A percentile compares a stretch with the other conserved stretches of the same genome.
Conservation (phyloP, 2,797 vertebrate species). For the Neopelma chrysocephalum region DNA sequence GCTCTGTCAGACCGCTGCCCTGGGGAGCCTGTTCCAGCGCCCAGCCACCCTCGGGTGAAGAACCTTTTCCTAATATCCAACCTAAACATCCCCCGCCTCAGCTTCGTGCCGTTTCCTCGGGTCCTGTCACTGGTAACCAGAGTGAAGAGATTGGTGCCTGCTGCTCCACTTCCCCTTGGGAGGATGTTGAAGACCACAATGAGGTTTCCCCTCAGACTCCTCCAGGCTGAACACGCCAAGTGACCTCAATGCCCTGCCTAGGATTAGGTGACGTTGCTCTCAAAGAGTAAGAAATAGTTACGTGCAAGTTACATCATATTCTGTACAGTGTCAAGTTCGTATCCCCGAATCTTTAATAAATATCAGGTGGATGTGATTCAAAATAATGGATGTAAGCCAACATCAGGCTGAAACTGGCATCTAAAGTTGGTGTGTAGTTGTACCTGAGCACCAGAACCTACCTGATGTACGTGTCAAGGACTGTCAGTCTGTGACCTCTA, state of each 20-base stretch:
- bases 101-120: rapidly evolving
- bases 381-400: neutral
- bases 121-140: too few relatives aligned
- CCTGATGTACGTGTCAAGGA: neutral
- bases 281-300: neutral
- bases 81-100: too few relatives aligned
- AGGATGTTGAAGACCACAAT: rapidly evolving
- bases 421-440: neutral
- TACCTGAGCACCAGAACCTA: neutral
- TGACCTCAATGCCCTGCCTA: neutral
- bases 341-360: neutral
- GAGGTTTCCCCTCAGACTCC: neutral
- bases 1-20: neutral
- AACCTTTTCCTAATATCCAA: neutral
- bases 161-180: neutral
- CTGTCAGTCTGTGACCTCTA: neutral
- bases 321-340: neutral
- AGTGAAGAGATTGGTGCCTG: neutral
- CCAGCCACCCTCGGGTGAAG: rapidly evolving
- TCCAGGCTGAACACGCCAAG: neutral
- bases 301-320: neutral
- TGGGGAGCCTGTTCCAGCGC: neutral
- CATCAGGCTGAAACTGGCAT: neutral
- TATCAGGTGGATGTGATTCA: neutral
- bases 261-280: neutral